A percentile compares a stretch with the other conserved stretches of the same genome.
Evolutionary conservation across 1,140 invertebrate genomes (phyloP).

Genomic region (Ips nitidus): DNA sequence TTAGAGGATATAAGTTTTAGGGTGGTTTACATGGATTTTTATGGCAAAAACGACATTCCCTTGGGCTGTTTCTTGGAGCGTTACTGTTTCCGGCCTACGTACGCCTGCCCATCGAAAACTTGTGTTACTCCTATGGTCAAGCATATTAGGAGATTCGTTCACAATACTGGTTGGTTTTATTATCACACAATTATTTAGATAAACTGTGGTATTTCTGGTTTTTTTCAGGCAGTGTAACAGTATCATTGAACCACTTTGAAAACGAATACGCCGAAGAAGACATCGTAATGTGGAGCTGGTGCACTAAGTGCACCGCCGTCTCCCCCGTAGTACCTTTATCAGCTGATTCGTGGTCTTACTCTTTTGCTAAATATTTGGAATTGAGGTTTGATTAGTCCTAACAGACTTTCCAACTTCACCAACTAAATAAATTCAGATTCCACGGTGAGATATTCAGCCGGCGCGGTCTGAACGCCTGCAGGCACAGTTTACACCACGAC

Average conservation of each 20-base stretch:
- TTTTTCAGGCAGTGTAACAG: conserved; percentile 66
- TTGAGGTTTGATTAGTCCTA: conserved; percentile 23
- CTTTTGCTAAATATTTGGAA: conserved; percentile 90
- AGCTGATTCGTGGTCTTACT: conserved; percentile 79
- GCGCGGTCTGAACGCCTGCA: conserved; percentile 63
- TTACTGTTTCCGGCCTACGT: conserved; percentile 85
- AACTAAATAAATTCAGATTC: conserved; percentile 59
- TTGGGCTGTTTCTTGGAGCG: conserved; percentile 91
- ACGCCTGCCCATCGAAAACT: conserved; percentile 77
- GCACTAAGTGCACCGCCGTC: conserved; percentile 72
- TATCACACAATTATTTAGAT: not conserved
- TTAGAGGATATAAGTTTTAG: conserved; percentile 50
- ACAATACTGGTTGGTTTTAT: conserved; percentile 52
- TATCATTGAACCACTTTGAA: conserved; percentile 63
- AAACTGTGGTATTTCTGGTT: not conserved
- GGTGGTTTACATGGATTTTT: conserved; percentile 93
- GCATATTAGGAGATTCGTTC: conserved; percentile 82
- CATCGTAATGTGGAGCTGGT: conserved; percentile 90
- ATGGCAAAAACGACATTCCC: conserved; percentile 92
- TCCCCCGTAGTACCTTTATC: conserved; percentile 77
- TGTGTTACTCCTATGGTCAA: conserved; percentile 86
- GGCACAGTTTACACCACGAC: conserved; percentile 87
- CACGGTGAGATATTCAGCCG: conserved; percentile 76
- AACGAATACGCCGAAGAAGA: conserved; percentile 53
- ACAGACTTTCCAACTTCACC: not conserved